Percentiles rank a stretch among this genome's conserved stretches.
Conservation (phyloP, 1,140 invertebrate genomes). For the Diploscapter pachys region DNA sequence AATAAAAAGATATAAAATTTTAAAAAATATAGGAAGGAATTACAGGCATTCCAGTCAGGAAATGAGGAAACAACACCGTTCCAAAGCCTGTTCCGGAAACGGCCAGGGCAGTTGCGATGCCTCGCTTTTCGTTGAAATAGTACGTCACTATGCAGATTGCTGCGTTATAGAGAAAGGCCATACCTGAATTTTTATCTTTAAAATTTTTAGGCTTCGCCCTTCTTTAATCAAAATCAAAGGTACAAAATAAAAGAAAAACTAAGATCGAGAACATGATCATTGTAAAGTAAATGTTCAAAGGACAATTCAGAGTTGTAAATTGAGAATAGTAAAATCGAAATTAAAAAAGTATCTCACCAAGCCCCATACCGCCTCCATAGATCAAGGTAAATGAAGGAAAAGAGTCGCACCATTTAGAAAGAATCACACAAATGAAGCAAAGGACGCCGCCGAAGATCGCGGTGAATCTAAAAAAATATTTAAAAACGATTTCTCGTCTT, state of each 20-base stretch:
- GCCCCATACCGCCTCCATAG: no score
- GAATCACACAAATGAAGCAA: not conserved
- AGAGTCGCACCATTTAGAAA: no score
- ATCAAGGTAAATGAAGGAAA: not conserved
- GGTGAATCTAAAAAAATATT: not conserved
- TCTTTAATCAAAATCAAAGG: no score
- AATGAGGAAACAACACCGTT: not conserved
- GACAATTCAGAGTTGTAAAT: not conserved
- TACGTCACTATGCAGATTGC: conserved; percentile 24
- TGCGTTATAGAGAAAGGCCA: conserved; percentile 21
- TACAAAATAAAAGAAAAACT: no score
- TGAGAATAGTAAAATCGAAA: not conserved
- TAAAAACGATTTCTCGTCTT: no score
- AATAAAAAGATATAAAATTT: no score
- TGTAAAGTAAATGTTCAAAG: not conserved
- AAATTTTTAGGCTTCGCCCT: no score
- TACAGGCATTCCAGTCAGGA: not conserved
- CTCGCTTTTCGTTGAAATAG: conserved; percentile 7
- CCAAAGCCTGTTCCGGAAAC: conserved; percentile 19
- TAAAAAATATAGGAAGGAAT: not conserved
- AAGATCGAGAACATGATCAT: no score
- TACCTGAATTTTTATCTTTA: not conserved
- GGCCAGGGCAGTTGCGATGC: conserved; percentile 7
- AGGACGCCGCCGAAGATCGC: not conserved
- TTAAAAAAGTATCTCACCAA: not conserved